Evolutionary conservation across 2,797 vertebrate genomes (phyloP), one percentile per base, ranked within the genome.

Genomic region (Pipistrellus kuhlii): DNA sequence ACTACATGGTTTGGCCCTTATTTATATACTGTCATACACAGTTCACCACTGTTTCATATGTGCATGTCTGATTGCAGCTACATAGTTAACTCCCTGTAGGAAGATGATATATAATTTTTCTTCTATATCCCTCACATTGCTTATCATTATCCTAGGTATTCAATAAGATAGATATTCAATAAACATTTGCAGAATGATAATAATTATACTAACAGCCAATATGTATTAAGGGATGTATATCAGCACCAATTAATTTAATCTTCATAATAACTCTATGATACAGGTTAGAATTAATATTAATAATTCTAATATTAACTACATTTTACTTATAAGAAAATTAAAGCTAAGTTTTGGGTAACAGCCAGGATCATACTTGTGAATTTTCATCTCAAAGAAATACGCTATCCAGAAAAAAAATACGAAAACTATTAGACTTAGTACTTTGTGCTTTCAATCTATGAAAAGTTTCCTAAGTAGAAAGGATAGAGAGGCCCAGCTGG

Each of bases 251-350:
- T 85, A 78, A 72, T 72, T 81, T 66, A 69, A 94, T 38, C 66
- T 72, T 73, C 46, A 90, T n/a, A 55, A 25, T 46, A 73, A 81
- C 75, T 85, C 80, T 69, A 80, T 15, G 14, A 85, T 25, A 38
- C 18, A 55, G 53, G 27, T 48, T 90, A 81, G 55, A 81, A 66
- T 66, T 69, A 83, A 59, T 68, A 83, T 51, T 82, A 55, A 20
- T 53, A 44, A 25, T n/a, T 76, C 25, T 81, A 72, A 53, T 23
- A 80, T 59, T 72, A 75, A 86, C 4, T 25, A 51, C 38, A 64
- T 86, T 68, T 80, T 85, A 83, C 51, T 90, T 51, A 35, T 32
- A 41, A 75, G 75, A 90, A 86, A 90, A 94, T 46, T n/a, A 68
- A 84, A 86, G 46, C 13, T 35, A 64, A 44, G 32, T 73, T 46